These are phyloP conservation scores for Esox lucius DNA, from an alignment of 2,797 vertebrate species.

Conservation along the genomic window DNA sequence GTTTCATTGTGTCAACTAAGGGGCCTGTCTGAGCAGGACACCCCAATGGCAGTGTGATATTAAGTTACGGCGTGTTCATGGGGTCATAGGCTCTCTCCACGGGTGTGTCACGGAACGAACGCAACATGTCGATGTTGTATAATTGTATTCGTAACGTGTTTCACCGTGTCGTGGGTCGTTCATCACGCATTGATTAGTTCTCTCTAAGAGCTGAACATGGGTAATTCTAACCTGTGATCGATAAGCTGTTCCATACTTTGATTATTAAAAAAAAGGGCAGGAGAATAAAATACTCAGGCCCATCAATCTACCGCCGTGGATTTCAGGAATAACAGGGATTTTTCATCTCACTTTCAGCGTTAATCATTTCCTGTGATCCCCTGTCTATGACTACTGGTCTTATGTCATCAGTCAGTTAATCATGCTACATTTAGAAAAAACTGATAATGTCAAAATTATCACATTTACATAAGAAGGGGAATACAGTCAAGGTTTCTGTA, in stretches of 20 bases:
- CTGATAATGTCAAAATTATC: too few species aligned
- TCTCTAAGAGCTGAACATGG: constrained; percentile 34
- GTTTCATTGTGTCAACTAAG: constrained; percentile 18
- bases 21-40: background rate
- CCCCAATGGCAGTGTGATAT: background rate
- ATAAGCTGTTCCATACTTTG: constrained; percentile 23
- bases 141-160: constrained; percentile 3
- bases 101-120: constrained; percentile 15
- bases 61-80: background rate
- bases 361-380: too few species aligned
- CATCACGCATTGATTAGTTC: constrained; percentile 30
- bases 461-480: too few species aligned
- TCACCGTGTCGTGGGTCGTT: constrained; percentile 38
- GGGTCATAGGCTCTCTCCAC: too few species aligned
- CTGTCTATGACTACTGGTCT: too few species aligned
- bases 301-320: too few species aligned
- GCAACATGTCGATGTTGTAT: constrained; percentile 26
- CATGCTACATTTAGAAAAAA: too few species aligned
- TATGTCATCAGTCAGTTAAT: too few species aligned
- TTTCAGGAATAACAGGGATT: too few species aligned
- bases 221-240: constrained; percentile 36
- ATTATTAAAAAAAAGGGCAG: background rate
- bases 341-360: too few species aligned
- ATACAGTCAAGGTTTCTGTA: too few species aligned
- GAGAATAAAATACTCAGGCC: background rate